phyloP scores from a whole-genome alignment of 2,113 vertebrate species.

The Phaetusa simplex region DNA sequence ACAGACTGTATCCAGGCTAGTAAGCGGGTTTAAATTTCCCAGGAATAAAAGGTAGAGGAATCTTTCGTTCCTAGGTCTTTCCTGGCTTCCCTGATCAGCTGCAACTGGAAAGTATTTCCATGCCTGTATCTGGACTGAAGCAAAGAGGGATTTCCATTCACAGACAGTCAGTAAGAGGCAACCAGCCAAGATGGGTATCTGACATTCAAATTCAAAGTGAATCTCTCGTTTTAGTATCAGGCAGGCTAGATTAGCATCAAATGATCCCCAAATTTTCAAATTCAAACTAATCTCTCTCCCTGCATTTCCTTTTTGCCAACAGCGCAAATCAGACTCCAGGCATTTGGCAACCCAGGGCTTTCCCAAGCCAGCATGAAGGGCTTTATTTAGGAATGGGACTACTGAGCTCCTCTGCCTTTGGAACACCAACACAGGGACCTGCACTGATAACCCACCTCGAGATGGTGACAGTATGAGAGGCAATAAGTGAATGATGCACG shows the following conservation, averaged over 20 bases:
- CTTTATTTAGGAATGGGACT: rapidly evolving
- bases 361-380: background rate
- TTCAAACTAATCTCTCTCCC: background rate
- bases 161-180: background rate
- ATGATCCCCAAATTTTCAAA: background rate
- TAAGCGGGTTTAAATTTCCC: background rate
- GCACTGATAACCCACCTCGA: rapidly evolving
- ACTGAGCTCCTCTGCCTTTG: background rate
- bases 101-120: background rate
- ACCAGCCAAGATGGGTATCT: background rate
- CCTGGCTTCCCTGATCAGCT: background rate
- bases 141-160: background rate
- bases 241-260: background rate
- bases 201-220: background rate
- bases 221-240: background rate
- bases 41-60: background rate
- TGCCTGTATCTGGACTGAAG: background rate
- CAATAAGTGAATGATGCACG: background rate
- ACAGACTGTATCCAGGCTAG: background rate
- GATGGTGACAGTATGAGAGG: background rate
- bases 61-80: background rate
- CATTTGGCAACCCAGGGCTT: background rate
- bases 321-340: background rate
- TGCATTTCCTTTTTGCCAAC: background rate
- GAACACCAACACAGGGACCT: background rate